Conservation (phyloP, 2,888 invertebrate genomes). For the Andrena camellia region DNA sequence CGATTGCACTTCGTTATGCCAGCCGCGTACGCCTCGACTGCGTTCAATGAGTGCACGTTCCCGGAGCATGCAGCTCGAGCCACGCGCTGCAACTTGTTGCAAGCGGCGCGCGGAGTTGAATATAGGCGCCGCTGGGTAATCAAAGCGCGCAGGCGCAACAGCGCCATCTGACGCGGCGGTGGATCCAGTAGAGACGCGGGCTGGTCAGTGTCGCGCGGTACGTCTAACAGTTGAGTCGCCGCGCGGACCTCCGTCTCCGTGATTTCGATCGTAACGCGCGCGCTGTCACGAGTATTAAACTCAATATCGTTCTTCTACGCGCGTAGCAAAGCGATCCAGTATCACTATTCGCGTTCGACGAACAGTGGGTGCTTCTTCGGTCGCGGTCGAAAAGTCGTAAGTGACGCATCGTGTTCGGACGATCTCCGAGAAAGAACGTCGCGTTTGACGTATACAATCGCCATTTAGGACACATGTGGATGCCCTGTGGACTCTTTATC, state of each 20-base stretch:
- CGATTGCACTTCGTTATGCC: conserved; percentile 60
- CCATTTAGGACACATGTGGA: neutral
- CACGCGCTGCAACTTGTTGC: conserved; percentile 77
- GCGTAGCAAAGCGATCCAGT: neutral
- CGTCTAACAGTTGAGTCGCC: conserved; percentile 59
- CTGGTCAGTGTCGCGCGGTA: conserved; percentile 79
- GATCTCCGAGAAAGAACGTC: neutral
- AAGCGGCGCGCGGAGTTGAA: conserved; percentile 45
- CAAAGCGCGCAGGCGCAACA: conserved; percentile 30
- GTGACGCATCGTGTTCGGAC: neutral
- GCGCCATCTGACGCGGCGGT: conserved; percentile 67
- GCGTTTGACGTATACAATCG: neutral
- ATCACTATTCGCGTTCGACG: neutral
- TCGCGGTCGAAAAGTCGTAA: neutral
- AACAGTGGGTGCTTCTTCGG: too few relatives aligned
- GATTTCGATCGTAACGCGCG: conserved; percentile 25
- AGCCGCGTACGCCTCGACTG: conserved; percentile 47
- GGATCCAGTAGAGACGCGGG: conserved; percentile 37
- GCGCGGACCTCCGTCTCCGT: neutral
- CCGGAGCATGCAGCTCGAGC: conserved; percentile 38
- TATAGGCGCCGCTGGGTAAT: conserved; percentile 37
- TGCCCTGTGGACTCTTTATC: neutral
- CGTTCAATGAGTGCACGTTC: conserved; percentile 52
- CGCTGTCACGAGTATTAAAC: conserved; percentile 1
- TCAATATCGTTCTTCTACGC: too few relatives aligned